These are phyloP conservation scores for Cydia fagiglandana DNA, from an alignment of 1,140 invertebrate genomes.

Conservation along the genomic window DNA sequence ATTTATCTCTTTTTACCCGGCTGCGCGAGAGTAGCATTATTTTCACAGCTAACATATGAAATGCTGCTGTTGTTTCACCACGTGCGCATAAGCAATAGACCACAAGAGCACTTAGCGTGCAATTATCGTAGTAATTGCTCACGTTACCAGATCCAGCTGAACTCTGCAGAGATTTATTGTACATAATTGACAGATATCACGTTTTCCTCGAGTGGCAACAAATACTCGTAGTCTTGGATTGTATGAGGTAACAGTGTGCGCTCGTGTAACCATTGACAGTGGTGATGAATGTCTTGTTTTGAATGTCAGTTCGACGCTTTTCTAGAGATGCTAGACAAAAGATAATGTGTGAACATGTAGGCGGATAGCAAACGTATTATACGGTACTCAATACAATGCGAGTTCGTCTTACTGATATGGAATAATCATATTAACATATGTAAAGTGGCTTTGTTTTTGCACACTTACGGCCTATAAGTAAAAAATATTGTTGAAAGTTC, in stretches of 20 bases:
- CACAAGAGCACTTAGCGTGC: not conserved
- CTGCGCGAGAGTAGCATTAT: not conserved
- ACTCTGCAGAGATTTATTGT: conserved; percentile 14
- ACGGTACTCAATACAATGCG: conserved; percentile 22
- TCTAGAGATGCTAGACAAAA: conserved; percentile 19
- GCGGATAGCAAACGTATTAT: conserved; percentile 19
- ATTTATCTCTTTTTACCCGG: not conserved
- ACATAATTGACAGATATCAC: conserved; percentile 24
- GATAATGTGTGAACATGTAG: conserved; percentile 21
- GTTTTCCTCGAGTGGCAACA: conserved; percentile 25
- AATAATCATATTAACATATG: conserved; percentile 21
- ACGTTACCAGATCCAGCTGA: conserved; percentile 10
- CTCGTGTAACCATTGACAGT: conserved; percentile 3
- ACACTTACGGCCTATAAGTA: not conserved
- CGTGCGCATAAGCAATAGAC: conserved; percentile 8
- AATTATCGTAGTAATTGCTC: conserved; percentile 21
- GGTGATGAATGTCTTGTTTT: conserved; percentile 27
- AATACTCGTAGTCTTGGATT: conserved; percentile 1
- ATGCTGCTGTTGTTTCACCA: not conserved
- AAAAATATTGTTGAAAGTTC: conserved; percentile 14
- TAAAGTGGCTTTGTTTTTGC: conserved; percentile 20
- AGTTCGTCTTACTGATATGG: conserved; percentile 23
- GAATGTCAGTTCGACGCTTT: not conserved
- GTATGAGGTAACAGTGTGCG: conserved; percentile 10
- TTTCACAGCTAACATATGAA: not conserved